Evolutionary conservation across 2,888 invertebrate genomes (phyloP), one percentile per base, ranked within the genome.

Genomic region (Lutraria lutraria): DNA sequence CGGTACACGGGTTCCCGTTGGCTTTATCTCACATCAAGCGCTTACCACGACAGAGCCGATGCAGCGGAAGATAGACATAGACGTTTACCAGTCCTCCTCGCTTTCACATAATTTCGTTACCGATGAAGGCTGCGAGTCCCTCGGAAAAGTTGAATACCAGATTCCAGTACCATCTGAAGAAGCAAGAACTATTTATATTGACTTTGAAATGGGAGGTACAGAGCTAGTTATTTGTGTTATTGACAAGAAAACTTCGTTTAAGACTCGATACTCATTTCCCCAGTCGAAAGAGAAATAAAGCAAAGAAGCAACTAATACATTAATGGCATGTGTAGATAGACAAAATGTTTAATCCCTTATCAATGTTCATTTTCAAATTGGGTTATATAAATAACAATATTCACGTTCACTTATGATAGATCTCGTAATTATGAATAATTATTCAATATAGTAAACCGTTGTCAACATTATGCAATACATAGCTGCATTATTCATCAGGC

Each of bases 1-100:
- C 16, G 92, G 92, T 25, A 92, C 92, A 2, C 81, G 92, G 34
- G 89, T 92, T 25, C 92, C 92, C 0, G 90, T 88, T n/a, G 92
- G 90, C 1, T 92, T 92, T 52, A 56, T 89, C 10, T 90, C 90
- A 1, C 92, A 92, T 29, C 92, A 92, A 81, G 85, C 90, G 0
- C 80, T 92, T 13, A 92, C 92, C 16, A 86, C 90, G 52, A 92
- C 92, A 10, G 91, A 91, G 81, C 89, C 92, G 25, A 81, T 81
- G n/a, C 92, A 92, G 76, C 85, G 85, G 84, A 90, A 88, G 56
- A 89, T 92, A 15, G 90, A 92, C 63, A 88, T 92, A 0, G 90
- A 92, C n/a, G 68, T 92, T 10, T 92, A 90, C 53, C 68, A 79
- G 10, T 92, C 92, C 1, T 43, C 81, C 15, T 80, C 53, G 29